Percentiles rank a stretch among this genome's conserved stretches.
These are phyloP conservation scores for Trachelus tabidus DNA, from an alignment of 2,888 invertebrate species.

Conservation along the genomic window DNA sequence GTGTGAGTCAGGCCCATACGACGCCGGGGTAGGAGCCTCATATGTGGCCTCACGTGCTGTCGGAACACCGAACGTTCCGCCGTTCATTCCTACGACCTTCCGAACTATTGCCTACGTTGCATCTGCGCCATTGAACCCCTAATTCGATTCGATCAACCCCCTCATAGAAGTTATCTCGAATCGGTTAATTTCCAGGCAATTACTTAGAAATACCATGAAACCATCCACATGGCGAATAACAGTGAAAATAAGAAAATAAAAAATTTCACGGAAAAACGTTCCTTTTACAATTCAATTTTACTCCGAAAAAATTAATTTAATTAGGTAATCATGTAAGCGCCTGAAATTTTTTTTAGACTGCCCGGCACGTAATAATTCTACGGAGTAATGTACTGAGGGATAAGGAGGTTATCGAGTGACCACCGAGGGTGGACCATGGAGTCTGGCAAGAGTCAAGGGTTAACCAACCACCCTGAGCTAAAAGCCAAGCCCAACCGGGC, in stretches of 20 bases:
- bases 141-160: slow-evolving; percentile 38
- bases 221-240: neutral
- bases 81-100: slow-evolving; percentile 6
- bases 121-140: slow-evolving; percentile 56
- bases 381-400: neutral
- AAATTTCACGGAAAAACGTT: neutral
- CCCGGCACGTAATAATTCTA: neutral
- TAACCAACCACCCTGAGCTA: slow-evolving; percentile 45
- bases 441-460: slow-evolving; percentile 59
- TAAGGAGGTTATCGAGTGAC: neutral
- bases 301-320: neutral
- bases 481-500: slow-evolving; percentile 38
- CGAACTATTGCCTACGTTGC: slow-evolving; percentile 60
- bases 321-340: neutral
- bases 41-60: slow-evolving; percentile 53
- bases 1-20: slow-evolving; percentile 63
- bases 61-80: slow-evolving; percentile 42
- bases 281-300: neutral
- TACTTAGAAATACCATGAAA: neutral
- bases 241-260: neutral
- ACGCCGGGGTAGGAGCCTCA: slow-evolving; percentile 53
- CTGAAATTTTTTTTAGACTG: neutral
- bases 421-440: slow-evolving; percentile 44
- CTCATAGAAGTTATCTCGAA: slow-evolving; percentile 1
- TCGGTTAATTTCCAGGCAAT: slow-evolving; percentile 50